Conservation (phyloP, 2,888 invertebrate genomes). For the Lasioglossum villosulum region DNA sequence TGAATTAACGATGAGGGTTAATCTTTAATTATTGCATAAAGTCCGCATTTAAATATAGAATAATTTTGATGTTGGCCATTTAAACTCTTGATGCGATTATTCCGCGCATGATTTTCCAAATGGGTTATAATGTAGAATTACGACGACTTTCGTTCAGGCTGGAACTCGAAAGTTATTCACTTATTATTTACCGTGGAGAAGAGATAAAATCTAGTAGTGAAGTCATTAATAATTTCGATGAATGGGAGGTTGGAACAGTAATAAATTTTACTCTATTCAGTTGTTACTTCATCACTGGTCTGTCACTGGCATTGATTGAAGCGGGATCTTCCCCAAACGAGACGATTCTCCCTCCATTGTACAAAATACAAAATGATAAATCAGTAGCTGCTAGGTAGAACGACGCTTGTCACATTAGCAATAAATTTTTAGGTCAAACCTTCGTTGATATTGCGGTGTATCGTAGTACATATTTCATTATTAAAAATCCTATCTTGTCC, state of each 20-base stretch:
- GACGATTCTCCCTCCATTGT: not conserved
- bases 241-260: not conserved
- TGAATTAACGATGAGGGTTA: not conserved
- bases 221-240: not conserved
- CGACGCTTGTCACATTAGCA: not conserved
- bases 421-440: not conserved
- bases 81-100: not conserved
- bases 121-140: not conserved
- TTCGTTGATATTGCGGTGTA: not conserved
- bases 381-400: not conserved
- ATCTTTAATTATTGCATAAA: not conserved
- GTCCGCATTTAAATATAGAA: not conserved
- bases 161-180: not conserved
- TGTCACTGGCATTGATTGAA: not conserved
- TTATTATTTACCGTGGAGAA: not conserved
- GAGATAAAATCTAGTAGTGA: not conserved
- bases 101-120: not conserved
- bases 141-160: not conserved
- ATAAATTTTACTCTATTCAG: not conserved
- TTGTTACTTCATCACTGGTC: not conserved
- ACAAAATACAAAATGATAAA: not conserved
- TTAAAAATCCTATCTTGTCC: not conserved
- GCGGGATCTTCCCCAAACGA: not conserved
- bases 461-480: not conserved
- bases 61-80: not conserved